Percentiles rank a stretch among this genome's conserved stretches.
These are phyloP conservation scores for Tholera decimalis DNA, from an alignment of 2,888 invertebrate species.

Conservation along the genomic window DNA sequence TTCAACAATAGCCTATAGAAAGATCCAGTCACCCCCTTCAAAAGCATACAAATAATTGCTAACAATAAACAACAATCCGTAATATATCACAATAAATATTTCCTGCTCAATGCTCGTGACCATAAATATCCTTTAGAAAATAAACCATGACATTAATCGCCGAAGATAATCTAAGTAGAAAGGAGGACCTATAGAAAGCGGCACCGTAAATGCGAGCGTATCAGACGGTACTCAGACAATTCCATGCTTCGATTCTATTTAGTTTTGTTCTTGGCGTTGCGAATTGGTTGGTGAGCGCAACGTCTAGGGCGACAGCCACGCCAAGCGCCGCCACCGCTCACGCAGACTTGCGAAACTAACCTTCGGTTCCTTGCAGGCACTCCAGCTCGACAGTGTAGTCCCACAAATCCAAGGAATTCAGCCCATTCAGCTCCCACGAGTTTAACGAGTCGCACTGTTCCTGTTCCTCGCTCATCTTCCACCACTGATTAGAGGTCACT, in stretches of 20 bases:
- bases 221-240: constrained; percentile 72
- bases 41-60: constrained; percentile 27
- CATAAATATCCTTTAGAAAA: constrained; percentile 57
- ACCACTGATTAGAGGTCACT: constrained; percentile 75
- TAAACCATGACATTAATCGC: constrained; percentile 51
- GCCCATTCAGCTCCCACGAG: constrained; percentile 90
- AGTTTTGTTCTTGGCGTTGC: constrained; percentile 75
- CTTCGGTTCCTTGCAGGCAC: constrained; percentile 95
- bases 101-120: constrained; percentile 31
- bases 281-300: constrained; percentile 67
- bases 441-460: constrained; percentile 87
- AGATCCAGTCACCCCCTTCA: constrained; percentile 11
- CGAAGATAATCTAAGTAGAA: constrained; percentile 58
- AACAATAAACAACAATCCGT: constrained; percentile 41
- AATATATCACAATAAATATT: constrained; percentile 40
- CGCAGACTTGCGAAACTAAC: constrained; percentile 89
- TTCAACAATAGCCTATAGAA: constrained; percentile 14
- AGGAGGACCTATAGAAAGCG: constrained; percentile 66
- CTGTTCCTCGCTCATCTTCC: constrained; percentile 87
- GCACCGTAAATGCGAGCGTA: constrained; percentile 67
- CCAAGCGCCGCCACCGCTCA: constrained; percentile 78
- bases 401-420: constrained; percentile 95
- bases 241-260: constrained; percentile 74
- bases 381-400: constrained; percentile 96
- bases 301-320: constrained; percentile 59